Conservation (phyloP, 2,888 invertebrate species). For the Sarcophaga subvicina region DNA sequence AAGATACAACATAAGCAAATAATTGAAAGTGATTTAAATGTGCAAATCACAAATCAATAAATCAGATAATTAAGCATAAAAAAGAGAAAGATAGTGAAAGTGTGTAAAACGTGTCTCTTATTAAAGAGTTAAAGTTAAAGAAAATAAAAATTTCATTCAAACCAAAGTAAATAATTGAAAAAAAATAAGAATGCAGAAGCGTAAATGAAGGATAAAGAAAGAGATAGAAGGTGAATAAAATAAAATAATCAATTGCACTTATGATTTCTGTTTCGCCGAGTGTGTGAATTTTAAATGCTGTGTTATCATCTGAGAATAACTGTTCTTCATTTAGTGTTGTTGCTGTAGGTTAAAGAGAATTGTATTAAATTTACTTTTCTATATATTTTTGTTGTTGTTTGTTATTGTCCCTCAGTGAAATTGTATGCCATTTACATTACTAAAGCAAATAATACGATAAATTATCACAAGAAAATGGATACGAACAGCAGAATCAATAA, state of each 20-base stretch:
- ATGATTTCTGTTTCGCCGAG: conserved; percentile 37
- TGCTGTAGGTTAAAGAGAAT: conserved; percentile 39
- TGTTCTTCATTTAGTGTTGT: neutral
- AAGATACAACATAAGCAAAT: neutral
- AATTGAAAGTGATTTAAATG: neutral
- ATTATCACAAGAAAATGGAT: neutral
- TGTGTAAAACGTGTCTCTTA: neutral
- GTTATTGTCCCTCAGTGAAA: conserved; percentile 9
- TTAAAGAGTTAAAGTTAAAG: neutral
- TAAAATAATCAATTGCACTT: neutral
- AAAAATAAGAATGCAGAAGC: neutral
- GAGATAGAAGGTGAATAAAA: neutral
- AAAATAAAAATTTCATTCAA: neutral
- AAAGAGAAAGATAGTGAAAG: neutral
- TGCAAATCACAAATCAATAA: neutral
- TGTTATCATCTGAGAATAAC: conserved; percentile 28
- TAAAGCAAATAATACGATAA: neutral
- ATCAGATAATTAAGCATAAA: neutral
- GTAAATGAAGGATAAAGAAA: neutral
- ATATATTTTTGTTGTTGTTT: conserved; percentile 29
- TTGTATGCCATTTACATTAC: conserved; percentile 8
- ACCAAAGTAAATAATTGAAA: neutral
- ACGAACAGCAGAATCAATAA: conserved; percentile 49
- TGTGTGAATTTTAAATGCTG: conserved; percentile 41
- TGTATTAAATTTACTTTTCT: conserved; percentile 25